Evolutionary conservation across 2,113 vertebrate genomes (phyloP).

Genomic region (Empidonax traillii): DNA sequence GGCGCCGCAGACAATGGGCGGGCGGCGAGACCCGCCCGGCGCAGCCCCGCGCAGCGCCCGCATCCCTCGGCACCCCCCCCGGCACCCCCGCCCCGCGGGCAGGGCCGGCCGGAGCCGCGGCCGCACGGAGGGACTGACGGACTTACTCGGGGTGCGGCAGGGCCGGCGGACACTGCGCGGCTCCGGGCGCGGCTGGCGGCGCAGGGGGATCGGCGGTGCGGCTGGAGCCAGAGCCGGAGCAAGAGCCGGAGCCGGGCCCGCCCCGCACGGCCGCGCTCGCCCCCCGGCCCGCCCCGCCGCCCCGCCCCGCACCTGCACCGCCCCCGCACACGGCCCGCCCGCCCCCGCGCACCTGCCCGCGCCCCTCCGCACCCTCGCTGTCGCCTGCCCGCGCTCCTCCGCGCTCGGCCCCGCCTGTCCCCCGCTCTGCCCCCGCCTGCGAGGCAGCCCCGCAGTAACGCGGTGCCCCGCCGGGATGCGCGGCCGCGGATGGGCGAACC

Average conservation of each 20-base stretch:
- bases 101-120: neutral
- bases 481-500: neutral
- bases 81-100: neutral
- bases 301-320: too few species aligned
- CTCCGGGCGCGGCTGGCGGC: conserved; percentile 48
- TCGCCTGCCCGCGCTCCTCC: neutral
- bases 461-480: neutral
- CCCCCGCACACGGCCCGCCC: neutral
- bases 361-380: too few species aligned
- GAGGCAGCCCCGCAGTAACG: neutral
- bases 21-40: conserved; percentile 14
- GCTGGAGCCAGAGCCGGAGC: too few species aligned
- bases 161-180: neutral
- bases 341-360: neutral
- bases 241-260: too few species aligned
- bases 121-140: neutral
- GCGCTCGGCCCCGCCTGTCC: too few species aligned
- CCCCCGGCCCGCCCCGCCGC: too few species aligned
- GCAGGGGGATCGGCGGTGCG: neutral
- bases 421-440: neutral
- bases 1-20: conserved; percentile 31
- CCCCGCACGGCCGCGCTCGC: too few species aligned
- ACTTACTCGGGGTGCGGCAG: conserved; percentile 59
- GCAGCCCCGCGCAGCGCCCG: neutral
- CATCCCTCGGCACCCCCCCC: neutral